Conservation (phyloP, 2,888 invertebrate species). For the Lacanobia oleracea region DNA sequence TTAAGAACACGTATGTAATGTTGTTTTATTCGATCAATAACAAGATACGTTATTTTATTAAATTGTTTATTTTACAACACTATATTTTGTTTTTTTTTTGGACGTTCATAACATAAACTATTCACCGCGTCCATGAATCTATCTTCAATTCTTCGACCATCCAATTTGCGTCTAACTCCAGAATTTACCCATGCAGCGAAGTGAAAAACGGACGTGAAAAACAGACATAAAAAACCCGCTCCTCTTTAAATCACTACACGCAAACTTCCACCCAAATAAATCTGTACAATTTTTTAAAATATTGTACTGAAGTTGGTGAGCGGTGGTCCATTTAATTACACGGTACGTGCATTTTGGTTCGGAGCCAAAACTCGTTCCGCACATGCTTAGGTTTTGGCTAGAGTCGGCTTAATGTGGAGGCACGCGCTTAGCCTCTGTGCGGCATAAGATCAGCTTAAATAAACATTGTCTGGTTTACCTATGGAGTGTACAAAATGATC, state of each 20-base stretch:
- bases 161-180: conserved; percentile 27
- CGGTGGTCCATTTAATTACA: conserved; percentile 72
- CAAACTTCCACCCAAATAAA: conserved; percentile 53
- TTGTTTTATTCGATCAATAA: no score
- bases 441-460: conserved; percentile 41
- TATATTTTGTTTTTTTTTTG: no score
- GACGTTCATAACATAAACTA: background rate
- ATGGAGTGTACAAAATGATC: background rate
- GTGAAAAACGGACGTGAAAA: conserved; percentile 43
- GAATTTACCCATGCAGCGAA: conserved; percentile 10
- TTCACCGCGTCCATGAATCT: conserved; percentile 7
- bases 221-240: conserved; percentile 28
- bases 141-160: background rate
- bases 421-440: conserved; percentile 46
- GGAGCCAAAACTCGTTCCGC: conserved; percentile 68
- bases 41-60: background rate
- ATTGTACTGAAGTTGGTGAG: conserved; percentile 60
- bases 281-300: conserved; percentile 61
- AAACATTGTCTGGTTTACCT: conserved; percentile 42
- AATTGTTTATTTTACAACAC: background rate
- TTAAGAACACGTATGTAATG: no score
- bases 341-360: conserved; percentile 71
- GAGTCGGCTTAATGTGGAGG: conserved; percentile 51
- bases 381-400: conserved; percentile 57
- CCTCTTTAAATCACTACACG: conserved; percentile 50